A percentile compares a stretch with the other conserved stretches of the same genome.
Evolutionary conservation across 1,140 invertebrate genomes (phyloP).

Genomic region (Leptopilina boulardi): DNA sequence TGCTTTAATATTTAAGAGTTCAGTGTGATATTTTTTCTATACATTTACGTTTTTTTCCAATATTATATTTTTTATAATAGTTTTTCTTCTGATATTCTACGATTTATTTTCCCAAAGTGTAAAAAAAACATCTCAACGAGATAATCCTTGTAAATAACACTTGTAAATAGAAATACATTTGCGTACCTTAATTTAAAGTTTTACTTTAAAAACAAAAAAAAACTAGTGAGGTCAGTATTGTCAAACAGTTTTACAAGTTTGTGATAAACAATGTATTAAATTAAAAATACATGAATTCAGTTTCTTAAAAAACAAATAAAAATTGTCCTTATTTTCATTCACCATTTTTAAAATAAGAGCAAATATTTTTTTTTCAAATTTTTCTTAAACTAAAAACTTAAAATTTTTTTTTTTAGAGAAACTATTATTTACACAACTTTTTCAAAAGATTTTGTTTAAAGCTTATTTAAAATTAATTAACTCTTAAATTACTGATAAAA

Average conservation of each 20-base stretch:
- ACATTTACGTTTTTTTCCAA: not conserved
- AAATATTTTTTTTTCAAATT: not conserved
- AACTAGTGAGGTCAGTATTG: conserved; percentile 27
- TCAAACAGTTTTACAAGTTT: not conserved
- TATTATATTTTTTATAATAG: conserved; percentile 27
- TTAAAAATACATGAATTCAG: not conserved
- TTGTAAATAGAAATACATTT: not conserved
- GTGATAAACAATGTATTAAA: conserved; percentile 28
- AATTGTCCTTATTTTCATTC: not conserved
- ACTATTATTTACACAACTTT: too few relatives aligned
- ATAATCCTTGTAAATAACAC: not conserved
- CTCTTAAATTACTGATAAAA: too few relatives aligned
- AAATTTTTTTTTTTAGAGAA: too few relatives aligned
- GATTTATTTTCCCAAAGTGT: conserved; percentile 12
- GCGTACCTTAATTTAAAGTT: not conserved
- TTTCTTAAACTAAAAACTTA: not conserved
- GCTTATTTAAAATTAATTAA: too few relatives aligned
- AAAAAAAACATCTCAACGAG: not conserved
- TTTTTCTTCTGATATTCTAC: not conserved
- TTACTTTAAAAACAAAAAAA: not conserved
- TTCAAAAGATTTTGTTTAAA: too few relatives aligned
- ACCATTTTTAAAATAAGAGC: not conserved
- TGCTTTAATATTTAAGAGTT: conserved; percentile 2
- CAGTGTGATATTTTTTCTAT: conserved; percentile 14
- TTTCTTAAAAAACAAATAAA: not conserved